These are phyloP conservation scores for Lates calcarifer DNA, from an alignment of 2,113 vertebrate species.

Conservation along the genomic window DNA sequence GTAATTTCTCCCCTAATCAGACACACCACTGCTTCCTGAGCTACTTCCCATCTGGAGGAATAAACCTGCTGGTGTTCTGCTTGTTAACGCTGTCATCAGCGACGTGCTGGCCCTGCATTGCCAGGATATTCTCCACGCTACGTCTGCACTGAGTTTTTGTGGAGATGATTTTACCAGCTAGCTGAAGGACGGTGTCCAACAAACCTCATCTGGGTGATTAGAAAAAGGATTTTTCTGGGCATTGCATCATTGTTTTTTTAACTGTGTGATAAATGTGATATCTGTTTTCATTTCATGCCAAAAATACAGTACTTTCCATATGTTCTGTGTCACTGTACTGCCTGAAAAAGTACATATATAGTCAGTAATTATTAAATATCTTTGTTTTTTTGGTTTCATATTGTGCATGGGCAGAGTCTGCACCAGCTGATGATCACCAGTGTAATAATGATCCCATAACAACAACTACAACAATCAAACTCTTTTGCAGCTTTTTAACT, in stretches of 20 bases:
- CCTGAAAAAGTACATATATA: neutral
- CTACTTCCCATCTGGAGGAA: constrained; percentile 30
- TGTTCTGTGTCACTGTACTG: neutral
- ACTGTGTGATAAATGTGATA: fast-evolving
- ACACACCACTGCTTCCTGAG: constrained; percentile 46
- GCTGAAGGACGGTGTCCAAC: neutral
- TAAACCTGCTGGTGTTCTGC: constrained; percentile 43
- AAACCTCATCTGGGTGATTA: neutral
- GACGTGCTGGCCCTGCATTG: neutral
- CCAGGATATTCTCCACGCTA: neutral
- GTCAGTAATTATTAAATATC: neutral
- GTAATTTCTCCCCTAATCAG: constrained; percentile 51
- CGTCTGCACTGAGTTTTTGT: neutral
- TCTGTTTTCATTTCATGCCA: constrained; percentile 1
- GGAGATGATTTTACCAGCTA: neutral
- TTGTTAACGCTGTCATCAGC: constrained; percentile 21
- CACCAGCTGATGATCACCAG: neutral
- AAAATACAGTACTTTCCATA: neutral
- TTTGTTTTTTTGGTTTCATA: neutral
- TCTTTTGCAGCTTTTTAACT: constrained; percentile 6
- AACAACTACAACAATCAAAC: neutral
- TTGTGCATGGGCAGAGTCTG: neutral
- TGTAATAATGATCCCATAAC: neutral
- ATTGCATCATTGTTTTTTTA: neutral
- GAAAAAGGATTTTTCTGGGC: neutral